Base-by-base conservation (phyloP, 1,140 invertebrate genomes). In the Halictus rubicundus region DNA sequence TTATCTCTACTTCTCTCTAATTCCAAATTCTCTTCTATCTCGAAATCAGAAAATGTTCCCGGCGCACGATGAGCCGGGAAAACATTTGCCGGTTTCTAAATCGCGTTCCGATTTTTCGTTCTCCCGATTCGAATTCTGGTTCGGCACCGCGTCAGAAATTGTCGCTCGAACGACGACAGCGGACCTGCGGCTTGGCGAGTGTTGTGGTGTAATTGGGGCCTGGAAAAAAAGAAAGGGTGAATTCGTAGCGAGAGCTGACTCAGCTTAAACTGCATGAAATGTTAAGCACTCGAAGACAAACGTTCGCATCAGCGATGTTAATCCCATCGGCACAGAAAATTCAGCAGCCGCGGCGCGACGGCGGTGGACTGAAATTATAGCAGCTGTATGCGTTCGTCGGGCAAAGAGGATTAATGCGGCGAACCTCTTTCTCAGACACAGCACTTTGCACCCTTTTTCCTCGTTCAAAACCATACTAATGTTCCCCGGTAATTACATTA, bases 331-430 rank as follows among this genome's bases (percentile, higher is more conserved):
- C 16, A 27, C 60, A 27, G 60, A 64, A 73, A 73, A 73, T 12
- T 23, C 63, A 46, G 42, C 10, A 32, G 32, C 32, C 32, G 32
- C 32, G 32, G 32, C 32, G 32, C 32, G 32, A 5, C 2, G 10
- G 42, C 42, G 10, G 10, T 12, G 42, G 42, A 73, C 21, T 54
- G 21, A 37, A 37, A 63, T 63, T 63, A 21, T 6, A 9, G 16
- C 39, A 21, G 59, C 61, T 63, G 61, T 63, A 63, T 39, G 42
- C n/a, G 25, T 19, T 27, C 60, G 60, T 32, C 42, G n/a, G 46
- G 42, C 39, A 63, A 73, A 73, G 71, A 63, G 71, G 71, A 73
- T 73, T 73, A 64, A 73, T 73, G 71, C 60, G 21, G 21, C 21
- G 37, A 49, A 63, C 42, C 25, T 37, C 27, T 49, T 63, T 63